Base-by-base conservation (phyloP, 1,140 invertebrate species). In the Drosophila nikananu region DNA sequence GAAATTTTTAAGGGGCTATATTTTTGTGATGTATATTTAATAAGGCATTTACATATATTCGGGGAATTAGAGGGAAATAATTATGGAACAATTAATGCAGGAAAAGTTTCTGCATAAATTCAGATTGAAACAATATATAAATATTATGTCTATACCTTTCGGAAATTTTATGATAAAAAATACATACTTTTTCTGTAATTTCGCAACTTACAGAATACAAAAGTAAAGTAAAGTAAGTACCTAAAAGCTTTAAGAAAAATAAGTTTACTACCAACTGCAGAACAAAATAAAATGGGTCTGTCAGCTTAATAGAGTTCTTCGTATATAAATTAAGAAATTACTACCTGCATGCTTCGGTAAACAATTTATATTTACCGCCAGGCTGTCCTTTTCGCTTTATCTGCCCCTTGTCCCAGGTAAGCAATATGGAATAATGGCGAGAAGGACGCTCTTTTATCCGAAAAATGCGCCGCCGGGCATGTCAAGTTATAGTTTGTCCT, bases 401-500 rank as follows among this genome's bases (percentile, higher is more conserved):
- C 48, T 51, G 35, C 9, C 30, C 51, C 42, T 72, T 23, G 68
- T 49, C 15, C 44, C 51, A 52, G 51, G 51, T 52, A 35, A 60
- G 48, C 27, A 67, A 49, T 27, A 60, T 51, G 58, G 46, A 55
- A 37, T 44, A 70, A 70, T 35, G 44, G 12, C 49, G 12, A 48
- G 70, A 71, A 35, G 49, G 76, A 70, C 54, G 27, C 51, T 23
- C 35, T 58, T 73, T 71, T 35, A 21, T 73, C 19, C 37, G 25
- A 51, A 39, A 54, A 77, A 62, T 68, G 23, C 54, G 49, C 44
- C 66, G 39, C 59, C 48, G 44, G 59, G 62, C 63, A 68, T 68
- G 68, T 80, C 70, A 48, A 61, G 54, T 60, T 63, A 80, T 80
- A 68, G 77, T 75, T 80, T 80, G 63, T 57, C 54, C 54, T 66